Conservation (phyloP, 2,113 vertebrate species). For the Paramisgurnus dabryanus region DNA sequence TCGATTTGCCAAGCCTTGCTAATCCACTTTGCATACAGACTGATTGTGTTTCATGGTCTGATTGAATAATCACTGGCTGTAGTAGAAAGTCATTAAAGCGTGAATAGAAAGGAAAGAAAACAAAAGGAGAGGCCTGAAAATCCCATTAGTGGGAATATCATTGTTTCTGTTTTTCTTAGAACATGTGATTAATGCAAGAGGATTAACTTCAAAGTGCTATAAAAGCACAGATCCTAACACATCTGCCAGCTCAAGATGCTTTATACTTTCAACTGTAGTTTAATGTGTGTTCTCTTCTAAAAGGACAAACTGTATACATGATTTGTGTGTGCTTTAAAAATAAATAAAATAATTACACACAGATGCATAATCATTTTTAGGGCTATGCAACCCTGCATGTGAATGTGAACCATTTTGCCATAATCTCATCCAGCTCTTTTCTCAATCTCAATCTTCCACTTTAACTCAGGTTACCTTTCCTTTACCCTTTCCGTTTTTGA, state of each 20-base stretch:
- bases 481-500: slow-evolving; percentile 14
- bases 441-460: slow-evolving; percentile 42
- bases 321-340: slow-evolving; percentile 8
- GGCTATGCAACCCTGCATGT: slow-evolving; percentile 58
- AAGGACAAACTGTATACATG: neutral
- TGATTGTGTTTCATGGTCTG: slow-evolving; percentile 52
- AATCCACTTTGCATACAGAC: slow-evolving; percentile 44
- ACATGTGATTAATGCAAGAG: slow-evolving; percentile 17
- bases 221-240: slow-evolving; percentile 31
- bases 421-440: slow-evolving; percentile 36
- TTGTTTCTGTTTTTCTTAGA: neutral
- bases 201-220: slow-evolving; percentile 36
- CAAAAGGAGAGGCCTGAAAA: slow-evolving; percentile 19
- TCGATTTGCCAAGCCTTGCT: slow-evolving; percentile 60
- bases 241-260: slow-evolving; percentile 24
- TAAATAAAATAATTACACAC: neutral
- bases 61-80: slow-evolving; percentile 53
- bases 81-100: slow-evolving; percentile 19
- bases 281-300: neutral
- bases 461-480: slow-evolving; percentile 6
- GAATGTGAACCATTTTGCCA: slow-evolving; percentile 39
- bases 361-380: slow-evolving; percentile 39
- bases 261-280: slow-evolving; percentile 19
- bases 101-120: slow-evolving; percentile 2
- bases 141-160: neutral